These are phyloP conservation scores for Bombus picipes DNA, from an alignment of 1,140 invertebrate species.

Conservation along the genomic window DNA sequence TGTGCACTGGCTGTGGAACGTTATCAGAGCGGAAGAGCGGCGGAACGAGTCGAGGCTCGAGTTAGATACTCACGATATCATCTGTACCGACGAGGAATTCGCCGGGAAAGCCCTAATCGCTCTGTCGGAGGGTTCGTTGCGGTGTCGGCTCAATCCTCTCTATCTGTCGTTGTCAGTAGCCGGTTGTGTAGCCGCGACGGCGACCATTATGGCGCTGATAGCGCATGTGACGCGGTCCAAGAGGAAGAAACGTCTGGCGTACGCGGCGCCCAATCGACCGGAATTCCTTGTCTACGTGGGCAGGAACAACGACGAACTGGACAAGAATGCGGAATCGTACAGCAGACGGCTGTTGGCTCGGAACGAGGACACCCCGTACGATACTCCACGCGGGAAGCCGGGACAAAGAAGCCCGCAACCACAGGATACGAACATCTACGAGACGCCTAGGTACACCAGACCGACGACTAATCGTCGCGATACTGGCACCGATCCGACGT, in stretches of 20 bases:
- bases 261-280: constrained; percentile 76
- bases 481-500: constrained; percentile 15
- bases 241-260: constrained; percentile 75
- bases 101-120: constrained; percentile 72
- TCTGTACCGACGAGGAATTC: constrained; percentile 79
- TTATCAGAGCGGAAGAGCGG: constrained; percentile 82
- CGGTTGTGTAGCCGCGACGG: constrained; percentile 75
- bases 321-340: constrained; percentile 77
- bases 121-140: constrained; percentile 75
- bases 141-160: constrained; percentile 75
- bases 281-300: constrained; percentile 81
- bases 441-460: constrained; percentile 73
- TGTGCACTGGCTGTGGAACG: constrained; percentile 92
- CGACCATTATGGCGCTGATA: constrained; percentile 73
- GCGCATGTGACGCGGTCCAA: constrained; percentile 73
- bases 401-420: constrained; percentile 64
- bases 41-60: constrained; percentile 75
- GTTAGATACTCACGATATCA: constrained; percentile 76
- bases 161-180: constrained; percentile 74
- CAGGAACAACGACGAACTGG: constrained; percentile 70
- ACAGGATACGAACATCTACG: constrained; percentile 75
- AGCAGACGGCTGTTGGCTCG: constrained; percentile 73
- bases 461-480: constrained; percentile 35
- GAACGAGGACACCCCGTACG: constrained; percentile 76
- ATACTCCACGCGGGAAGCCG: constrained; percentile 64